These are phyloP conservation scores for Andrena chrysosceles DNA, from an alignment of 2,888 invertebrate genomes.

Conservation along the genomic window DNA sequence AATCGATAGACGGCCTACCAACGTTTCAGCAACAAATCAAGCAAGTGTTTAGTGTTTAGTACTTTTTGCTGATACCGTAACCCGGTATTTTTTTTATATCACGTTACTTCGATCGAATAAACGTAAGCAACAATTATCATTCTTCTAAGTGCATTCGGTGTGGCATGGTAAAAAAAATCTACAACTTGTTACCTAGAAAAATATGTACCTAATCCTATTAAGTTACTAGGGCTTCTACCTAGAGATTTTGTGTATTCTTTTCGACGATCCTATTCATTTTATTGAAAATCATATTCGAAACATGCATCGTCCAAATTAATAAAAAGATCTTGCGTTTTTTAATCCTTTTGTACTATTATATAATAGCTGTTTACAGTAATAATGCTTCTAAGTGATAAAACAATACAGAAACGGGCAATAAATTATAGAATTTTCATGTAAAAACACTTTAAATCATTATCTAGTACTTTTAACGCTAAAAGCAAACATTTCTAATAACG, in stretches of 20 bases:
- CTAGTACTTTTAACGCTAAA: not conserved
- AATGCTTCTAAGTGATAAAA: not conserved
- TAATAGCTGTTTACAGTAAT: not conserved
- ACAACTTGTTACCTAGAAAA: not conserved
- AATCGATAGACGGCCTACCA: constrained; percentile 83
- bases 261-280: not conserved
- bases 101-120: not conserved
- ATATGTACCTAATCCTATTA: constrained; percentile 3
- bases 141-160: not conserved
- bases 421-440: not conserved
- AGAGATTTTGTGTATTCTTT: constrained; percentile 22
- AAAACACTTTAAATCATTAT: not conserved
- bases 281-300: not conserved
- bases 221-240: constrained; percentile 33
- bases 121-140: not conserved
- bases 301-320: not conserved
- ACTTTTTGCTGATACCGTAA: constrained; percentile 10
- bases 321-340: not conserved
- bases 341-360: not conserved
- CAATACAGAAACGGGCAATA: not conserved
- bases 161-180: not conserved
- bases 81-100: not conserved
- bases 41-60: constrained; percentile 15
- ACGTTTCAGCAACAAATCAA: constrained; percentile 37
- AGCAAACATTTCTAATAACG: not conserved